phyloP scores from a whole-genome alignment of 2,797 vertebrate species.

The Siniperca obscura region DNA sequence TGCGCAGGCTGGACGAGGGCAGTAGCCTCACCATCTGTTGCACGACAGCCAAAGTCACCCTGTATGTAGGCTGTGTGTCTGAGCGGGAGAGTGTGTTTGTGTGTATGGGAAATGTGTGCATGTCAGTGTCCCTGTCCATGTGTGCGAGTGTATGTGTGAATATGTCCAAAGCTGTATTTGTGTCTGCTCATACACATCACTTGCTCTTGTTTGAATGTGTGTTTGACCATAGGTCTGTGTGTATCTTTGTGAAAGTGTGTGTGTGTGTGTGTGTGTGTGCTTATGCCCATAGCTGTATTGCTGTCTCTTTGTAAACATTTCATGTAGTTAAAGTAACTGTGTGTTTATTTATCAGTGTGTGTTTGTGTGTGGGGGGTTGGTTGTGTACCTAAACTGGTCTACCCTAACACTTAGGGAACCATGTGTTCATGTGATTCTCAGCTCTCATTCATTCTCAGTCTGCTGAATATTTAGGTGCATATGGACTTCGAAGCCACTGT shows the following conservation, averaged over 20 bases:
- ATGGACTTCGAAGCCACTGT: background rate
- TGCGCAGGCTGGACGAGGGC: conserved; percentile 67
- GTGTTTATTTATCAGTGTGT: background rate
- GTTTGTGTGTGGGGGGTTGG: background rate
- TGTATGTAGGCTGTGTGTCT: conserved; percentile 51
- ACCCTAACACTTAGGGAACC: background rate
- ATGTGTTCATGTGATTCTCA: background rate
- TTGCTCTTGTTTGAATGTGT: background rate
- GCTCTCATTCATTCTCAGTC: background rate
- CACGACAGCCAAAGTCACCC: conserved; percentile 82
- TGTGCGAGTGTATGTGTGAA: conserved; percentile 11
- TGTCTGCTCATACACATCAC: conserved; percentile 9
- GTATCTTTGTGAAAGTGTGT: conserved; percentile 1
- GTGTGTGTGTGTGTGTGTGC: background rate
- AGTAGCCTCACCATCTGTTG: conserved; percentile 79
- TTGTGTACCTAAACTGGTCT: background rate
- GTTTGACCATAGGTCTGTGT: background rate
- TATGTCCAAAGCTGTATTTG: conserved; percentile 10
- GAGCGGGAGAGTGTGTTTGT: conserved; percentile 22
- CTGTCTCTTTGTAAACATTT: background rate
- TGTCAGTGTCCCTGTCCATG: background rate
- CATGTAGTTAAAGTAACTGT: background rate
- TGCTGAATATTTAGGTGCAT: background rate
- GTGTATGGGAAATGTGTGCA: conserved; percentile 2
- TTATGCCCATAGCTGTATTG: background rate